phyloP scores from a whole-genome alignment of 2,113 vertebrate genomes.

The Neolamprologus kungweensis region DNA sequence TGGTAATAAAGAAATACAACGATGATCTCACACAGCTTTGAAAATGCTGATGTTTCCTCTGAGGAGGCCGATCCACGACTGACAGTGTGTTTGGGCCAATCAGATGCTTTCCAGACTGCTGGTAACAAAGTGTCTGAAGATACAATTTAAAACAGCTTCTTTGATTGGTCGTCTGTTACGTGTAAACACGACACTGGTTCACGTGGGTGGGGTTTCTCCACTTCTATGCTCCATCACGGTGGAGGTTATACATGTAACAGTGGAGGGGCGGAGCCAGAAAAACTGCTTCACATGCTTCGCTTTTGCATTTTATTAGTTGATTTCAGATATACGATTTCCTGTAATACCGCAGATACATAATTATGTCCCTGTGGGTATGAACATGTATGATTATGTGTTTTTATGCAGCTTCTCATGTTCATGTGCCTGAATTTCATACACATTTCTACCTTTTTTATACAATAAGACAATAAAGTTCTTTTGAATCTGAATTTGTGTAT shows the following conservation, averaged over 20 bases:
- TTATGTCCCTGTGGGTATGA: background rate
- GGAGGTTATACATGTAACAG: background rate
- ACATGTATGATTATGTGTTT: background rate
- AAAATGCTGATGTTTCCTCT: background rate
- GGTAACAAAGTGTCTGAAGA: background rate
- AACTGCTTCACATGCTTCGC: background rate
- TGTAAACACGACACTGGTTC: background rate
- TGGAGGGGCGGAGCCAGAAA: background rate
- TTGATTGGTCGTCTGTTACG: accelerated
- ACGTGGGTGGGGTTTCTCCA: accelerated
- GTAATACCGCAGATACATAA: background rate
- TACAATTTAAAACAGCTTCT: background rate
- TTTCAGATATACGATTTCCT: background rate
- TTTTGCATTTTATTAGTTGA: background rate
- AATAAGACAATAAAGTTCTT: background rate
- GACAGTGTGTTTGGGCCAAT: accelerated
- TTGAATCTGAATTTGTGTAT: background rate
- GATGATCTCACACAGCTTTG: background rate
- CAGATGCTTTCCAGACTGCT: background rate
- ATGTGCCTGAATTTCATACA: background rate
- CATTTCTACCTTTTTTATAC: accelerated
- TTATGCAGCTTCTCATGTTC: background rate
- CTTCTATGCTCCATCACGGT: background rate
- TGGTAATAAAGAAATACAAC: background rate
- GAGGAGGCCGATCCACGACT: background rate